Evolutionary conservation across 1,140 invertebrate species (phyloP).

Genomic region (Micrasema minimum): DNA sequence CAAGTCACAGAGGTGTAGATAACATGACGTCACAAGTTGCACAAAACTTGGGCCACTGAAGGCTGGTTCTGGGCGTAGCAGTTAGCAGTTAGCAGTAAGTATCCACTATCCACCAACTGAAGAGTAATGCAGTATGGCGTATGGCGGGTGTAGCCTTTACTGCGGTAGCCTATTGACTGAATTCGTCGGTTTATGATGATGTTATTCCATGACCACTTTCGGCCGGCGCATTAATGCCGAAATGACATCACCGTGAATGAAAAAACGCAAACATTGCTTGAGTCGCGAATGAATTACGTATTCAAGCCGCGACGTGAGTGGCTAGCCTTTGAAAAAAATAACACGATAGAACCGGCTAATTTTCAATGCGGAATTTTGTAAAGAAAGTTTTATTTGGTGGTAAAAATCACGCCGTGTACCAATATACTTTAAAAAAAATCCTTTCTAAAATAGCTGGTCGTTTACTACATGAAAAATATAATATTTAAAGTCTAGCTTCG

Average conservation of each 20-base stretch:
- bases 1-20: no score
- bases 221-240: conserved; percentile 29
- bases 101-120: no score
- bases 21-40: conserved; percentile 18
- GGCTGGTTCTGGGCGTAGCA: no score
- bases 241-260: conserved; percentile 39
- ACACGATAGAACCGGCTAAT: not conserved
- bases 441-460: no score
- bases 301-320: conserved; percentile 1
- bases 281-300: conserved; percentile 29
- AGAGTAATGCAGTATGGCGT: no score
- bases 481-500: no score
- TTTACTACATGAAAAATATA: no score
- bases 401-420: no score
- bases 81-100: no score
- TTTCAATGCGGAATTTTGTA: no score
- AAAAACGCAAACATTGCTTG: conserved; percentile 43
- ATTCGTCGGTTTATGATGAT: conserved; percentile 11
- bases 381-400: no score
- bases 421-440: not conserved
- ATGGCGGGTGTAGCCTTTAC: no score
- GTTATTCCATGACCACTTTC: conserved; percentile 38
- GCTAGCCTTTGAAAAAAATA: conserved; percentile 1
- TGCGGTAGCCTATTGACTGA: conserved; percentile 20
- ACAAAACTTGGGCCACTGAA: not conserved